A percentile compares a stretch with the other conserved stretches of the same genome.
Evolutionary conservation across 2,888 invertebrate genomes (phyloP).

Genomic region (Orthonevra nobilis): DNA sequence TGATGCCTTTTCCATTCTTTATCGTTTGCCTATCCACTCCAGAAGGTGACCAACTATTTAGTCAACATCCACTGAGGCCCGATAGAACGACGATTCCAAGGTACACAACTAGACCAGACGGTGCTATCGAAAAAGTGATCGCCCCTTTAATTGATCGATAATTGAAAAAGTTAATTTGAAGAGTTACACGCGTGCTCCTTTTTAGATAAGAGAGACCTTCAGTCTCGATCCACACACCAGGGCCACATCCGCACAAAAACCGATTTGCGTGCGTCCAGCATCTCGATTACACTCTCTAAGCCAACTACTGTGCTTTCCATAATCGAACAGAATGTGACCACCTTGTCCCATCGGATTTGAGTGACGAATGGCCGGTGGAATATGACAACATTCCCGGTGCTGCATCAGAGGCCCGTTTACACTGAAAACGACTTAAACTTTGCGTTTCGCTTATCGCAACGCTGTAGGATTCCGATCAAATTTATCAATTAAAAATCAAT

Average conservation of each 20-base stretch:
- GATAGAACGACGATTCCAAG: conserved; percentile 11
- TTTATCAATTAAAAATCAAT: conserved; percentile 69
- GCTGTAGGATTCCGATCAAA: conserved; percentile 65
- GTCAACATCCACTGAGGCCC: conserved; percentile 21
- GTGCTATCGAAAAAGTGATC: conserved; percentile 55
- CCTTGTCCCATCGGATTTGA: conserved; percentile 47
- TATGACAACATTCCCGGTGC: conserved; percentile 45
- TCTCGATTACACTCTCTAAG: not conserved
- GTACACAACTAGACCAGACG: not conserved
- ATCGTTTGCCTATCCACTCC: conserved; percentile 27
- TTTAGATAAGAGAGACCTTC: conserved; percentile 60
- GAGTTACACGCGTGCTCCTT: conserved; percentile 71
- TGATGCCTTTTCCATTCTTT: no score
- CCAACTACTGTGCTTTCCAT: conserved; percentile 27
- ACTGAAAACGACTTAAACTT: conserved; percentile 62
- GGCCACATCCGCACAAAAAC: no score
- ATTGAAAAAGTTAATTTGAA: conserved; percentile 73
- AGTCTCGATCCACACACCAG: not conserved
- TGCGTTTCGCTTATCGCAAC: conserved; percentile 61
- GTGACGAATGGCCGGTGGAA: conserved; percentile 56
- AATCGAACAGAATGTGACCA: conserved; percentile 37
- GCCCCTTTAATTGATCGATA: conserved; percentile 72
- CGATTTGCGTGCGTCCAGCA: conserved; percentile 4
- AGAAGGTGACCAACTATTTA: conserved; percentile 44
- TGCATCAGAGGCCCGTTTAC: not conserved